These are phyloP conservation scores for Holcopasites calliopsidis DNA, from an alignment of 1,140 invertebrate species.

Conservation along the genomic window DNA sequence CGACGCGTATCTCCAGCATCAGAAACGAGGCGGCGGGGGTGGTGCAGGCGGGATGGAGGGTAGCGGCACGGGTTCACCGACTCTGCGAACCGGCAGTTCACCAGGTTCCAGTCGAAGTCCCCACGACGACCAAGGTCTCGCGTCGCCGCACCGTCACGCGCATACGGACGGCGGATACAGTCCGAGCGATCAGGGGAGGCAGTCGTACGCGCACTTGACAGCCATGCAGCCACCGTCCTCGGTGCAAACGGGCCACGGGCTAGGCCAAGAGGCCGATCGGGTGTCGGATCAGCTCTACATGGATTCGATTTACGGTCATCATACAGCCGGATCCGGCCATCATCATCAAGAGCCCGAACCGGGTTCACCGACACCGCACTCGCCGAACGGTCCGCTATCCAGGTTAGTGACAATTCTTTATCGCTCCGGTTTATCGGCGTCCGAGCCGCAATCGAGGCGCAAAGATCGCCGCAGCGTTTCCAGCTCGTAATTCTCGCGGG, in stretches of 20 bases:
- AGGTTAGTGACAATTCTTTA: conserved; percentile 64
- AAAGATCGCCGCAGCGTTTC: too few relatives aligned
- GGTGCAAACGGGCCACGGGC: conserved; percentile 62
- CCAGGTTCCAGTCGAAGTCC: conserved; percentile 74
- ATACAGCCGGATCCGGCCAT: conserved; percentile 61
- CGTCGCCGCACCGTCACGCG: conserved; percentile 67
- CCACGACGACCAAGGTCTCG: conserved; percentile 68
- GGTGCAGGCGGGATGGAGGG: conserved; percentile 10
- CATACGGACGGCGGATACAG: conserved; percentile 66
- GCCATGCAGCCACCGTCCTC: conserved; percentile 71
- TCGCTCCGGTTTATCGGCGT: not conserved
- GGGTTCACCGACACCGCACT: conserved; percentile 64
- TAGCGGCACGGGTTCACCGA: conserved; percentile 61
- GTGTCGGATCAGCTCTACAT: conserved; percentile 72
- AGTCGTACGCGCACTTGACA: conserved; percentile 74
- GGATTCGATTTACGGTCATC: conserved; percentile 70
- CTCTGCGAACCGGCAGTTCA: conserved; percentile 71
- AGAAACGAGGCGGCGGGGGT: conserved; percentile 55
- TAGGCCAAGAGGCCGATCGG: conserved; percentile 64
- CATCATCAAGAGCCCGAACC: conserved; percentile 74
- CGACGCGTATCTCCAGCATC: conserved; percentile 70
- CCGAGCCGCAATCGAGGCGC: too few relatives aligned
- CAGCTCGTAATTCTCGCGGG: too few relatives aligned
- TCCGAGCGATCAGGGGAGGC: conserved; percentile 69
- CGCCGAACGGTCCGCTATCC: conserved; percentile 64